Percentiles rank a stretch among this genome's conserved stretches.
These are phyloP conservation scores for Bilobella aurantiaca DNA, from an alignment of 1,140 invertebrate species.

Conservation along the genomic window DNA sequence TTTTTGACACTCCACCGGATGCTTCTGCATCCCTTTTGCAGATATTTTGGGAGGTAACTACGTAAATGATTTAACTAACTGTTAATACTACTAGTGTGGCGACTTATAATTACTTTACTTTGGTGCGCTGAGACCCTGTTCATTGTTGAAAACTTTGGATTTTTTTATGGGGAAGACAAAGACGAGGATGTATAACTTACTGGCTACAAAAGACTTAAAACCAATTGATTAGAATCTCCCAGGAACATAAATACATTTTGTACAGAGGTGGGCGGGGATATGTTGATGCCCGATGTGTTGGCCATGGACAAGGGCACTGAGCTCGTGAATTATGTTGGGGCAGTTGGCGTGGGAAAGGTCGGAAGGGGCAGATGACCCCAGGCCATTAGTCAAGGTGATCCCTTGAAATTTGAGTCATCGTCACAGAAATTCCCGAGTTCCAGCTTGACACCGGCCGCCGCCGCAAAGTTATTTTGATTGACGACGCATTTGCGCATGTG, in stretches of 20 bases:
- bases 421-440: constrained; percentile 38
- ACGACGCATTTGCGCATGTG: constrained; percentile 99
- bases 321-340: constrained; percentile 11
- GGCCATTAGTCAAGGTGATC: constrained; percentile 58
- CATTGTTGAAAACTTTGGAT: background rate
- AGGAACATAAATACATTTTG: background rate
- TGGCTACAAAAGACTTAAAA: background rate
- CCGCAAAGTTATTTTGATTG: constrained; percentile 58
- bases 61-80: too few species aligned
- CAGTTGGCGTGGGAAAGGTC: background rate
- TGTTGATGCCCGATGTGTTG: too few species aligned
- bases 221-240: background rate
- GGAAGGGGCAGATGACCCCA: constrained; percentile 49
- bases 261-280: background rate
- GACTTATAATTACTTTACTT: background rate
- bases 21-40: too few species aligned
- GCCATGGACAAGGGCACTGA: too few species aligned
- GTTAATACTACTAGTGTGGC: too few species aligned
- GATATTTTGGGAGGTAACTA: too few species aligned
- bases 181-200: background rate
- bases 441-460: constrained; percentile 51
- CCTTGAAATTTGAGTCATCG: constrained; percentile 45
- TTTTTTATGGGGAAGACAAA: constrained; percentile 2
- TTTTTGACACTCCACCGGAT: too few species aligned
- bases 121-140: constrained; percentile 9